Conservation (phyloP, 2,797 vertebrate genomes). For the Tadarida brasiliensis region DNA sequence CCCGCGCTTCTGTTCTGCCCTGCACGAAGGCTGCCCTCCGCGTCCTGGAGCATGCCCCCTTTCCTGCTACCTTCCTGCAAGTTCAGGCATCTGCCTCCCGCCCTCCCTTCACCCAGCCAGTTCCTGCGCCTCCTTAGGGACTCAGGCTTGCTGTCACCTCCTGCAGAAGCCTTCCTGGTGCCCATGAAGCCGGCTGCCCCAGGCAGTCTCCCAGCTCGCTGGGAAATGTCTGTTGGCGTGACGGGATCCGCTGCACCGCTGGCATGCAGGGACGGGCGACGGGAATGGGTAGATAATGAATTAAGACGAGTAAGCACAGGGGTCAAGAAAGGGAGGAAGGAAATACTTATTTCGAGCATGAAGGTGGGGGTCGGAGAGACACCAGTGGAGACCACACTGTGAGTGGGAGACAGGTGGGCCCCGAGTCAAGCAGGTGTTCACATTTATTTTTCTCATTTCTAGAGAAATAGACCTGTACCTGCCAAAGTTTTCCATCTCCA, state of each 20-base stretch:
- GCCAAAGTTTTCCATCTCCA: slow-evolving; percentile 73
- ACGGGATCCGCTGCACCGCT: rapidly evolving
- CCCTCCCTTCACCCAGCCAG: no score
- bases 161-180: neutral
- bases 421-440: no score
- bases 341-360: rapidly evolving
- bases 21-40: rapidly evolving
- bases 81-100: no score
- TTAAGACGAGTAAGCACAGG: neutral
- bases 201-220: rapidly evolving
- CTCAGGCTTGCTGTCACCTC: neutral
- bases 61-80: neutral
- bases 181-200: rapidly evolving
- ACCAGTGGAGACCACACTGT: rapidly evolving
- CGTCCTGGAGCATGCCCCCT: rapidly evolving
- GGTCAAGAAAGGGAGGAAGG: neutral
- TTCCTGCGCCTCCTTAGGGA: neutral
- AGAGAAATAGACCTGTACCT: slow-evolving; percentile 7
- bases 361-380: rapidly evolving
- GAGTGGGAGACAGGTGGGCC: rapidly evolving
- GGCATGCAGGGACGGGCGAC: no score
- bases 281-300: rapidly evolving
- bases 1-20: no score
- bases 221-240: no score
- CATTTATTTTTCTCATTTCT: neutral